Base-by-base conservation (phyloP, 2,797 vertebrate genomes). In the Mergus octosetaceus region DNA sequence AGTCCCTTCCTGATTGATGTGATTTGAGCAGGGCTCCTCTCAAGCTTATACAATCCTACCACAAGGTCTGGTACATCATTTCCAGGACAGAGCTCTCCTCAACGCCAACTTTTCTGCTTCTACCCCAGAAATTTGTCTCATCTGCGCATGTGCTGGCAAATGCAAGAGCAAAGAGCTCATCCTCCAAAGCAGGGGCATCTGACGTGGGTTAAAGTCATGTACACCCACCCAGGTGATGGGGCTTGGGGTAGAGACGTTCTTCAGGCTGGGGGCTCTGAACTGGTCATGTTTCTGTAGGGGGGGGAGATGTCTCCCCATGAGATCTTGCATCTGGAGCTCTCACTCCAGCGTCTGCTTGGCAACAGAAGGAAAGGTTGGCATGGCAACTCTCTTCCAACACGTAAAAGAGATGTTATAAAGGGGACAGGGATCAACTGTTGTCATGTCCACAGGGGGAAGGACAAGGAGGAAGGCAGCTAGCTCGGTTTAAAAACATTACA, bases 361-460 rank as follows among this genome's bases (percentile, higher is more conserved):
- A 93, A 95, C 93, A 75, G 85, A 58, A 91, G 78, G 54, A 34
- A 39, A 47, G 72, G 95, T 96, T 96, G 96, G 96, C 95, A 95
- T 95, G 91, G 91, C 94, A 96, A 96, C 96, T 25, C 34, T 58
- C 61, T 81, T 30, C 57, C 13, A 7, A 93, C 39, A 85, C 0
- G 5, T 22, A 72, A 21, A 54, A 78, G 77, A 84, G 51, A 54
- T 89, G 34, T 72, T 27, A 15, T 51, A 58, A 56, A 92, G 82
- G 62, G 80, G 90, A 58, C 73, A 28, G 49, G 78, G 93, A 93
- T 94, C 89, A 86, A 81, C 91, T 75, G n/a, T 57, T 91, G 89
- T 68, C 91, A 74, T 57, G 85, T 78, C 89, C 94, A 70, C 66
- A 36, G 85, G 75, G 80, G 88, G 72, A 84, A 80, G 73, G 80